Conservation (phyloP, 1,140 invertebrate species). For the Babylonia areolata region DNA sequence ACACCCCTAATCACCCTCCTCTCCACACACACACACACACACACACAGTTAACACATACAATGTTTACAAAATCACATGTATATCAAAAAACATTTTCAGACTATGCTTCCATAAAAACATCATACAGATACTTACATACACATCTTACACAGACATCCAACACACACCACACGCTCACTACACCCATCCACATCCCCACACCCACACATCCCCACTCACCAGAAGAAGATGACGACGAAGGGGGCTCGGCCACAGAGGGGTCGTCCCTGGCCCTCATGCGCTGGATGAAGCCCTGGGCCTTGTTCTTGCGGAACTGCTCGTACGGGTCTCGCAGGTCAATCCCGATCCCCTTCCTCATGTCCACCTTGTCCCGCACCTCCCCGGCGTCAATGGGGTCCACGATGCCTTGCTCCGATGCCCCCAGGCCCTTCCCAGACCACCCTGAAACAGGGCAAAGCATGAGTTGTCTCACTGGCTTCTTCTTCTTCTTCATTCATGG, state of each 20-base stretch:
- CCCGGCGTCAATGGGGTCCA: conserved; percentile 93
- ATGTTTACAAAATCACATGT: too few relatives aligned
- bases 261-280: conserved; percentile 95
- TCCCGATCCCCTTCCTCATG: conserved; percentile 93
- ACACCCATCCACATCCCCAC: background rate
- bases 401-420: conserved; percentile 94
- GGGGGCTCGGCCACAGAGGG: background rate
- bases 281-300: conserved; percentile 95
- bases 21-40: too few relatives aligned
- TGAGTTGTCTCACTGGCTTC: too few relatives aligned
- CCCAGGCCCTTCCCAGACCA: conserved; percentile 94
- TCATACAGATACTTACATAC: too few relatives aligned
- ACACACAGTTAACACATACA: too few relatives aligned
- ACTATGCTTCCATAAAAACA: too few relatives aligned
- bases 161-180: background rate
- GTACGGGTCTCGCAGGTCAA: conserved; percentile 89
- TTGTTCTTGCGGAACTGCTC: conserved; percentile 98
- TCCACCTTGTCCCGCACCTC: conserved; percentile 93
- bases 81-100: too few relatives aligned
- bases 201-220: background rate
- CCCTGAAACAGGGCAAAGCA: conserved; percentile 72
- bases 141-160: too few relatives aligned
- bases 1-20: too few relatives aligned
- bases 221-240: too few relatives aligned
- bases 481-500: too few relatives aligned